These are phyloP conservation scores for Antheraea assamensis DNA, from an alignment of 2,888 invertebrate species.

Conservation along the genomic window DNA sequence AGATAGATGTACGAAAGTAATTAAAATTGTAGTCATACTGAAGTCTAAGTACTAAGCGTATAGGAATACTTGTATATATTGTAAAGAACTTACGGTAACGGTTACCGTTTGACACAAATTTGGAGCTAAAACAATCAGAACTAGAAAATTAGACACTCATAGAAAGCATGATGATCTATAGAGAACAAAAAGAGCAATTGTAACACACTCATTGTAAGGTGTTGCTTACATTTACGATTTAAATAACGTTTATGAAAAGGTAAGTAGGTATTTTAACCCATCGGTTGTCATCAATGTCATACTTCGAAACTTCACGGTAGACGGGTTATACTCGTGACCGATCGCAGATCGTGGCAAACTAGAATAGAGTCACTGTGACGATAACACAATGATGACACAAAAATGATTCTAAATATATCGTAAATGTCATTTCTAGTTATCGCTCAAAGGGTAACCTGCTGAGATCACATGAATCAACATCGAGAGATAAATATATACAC, in stretches of 20 bases:
- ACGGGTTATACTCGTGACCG: too few relatives aligned
- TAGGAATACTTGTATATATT: neutral
- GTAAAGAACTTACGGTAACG: neutral
- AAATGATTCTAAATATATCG: too few relatives aligned
- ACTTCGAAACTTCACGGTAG: too few relatives aligned
- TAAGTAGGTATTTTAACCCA: neutral
- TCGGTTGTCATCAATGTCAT: too few relatives aligned
- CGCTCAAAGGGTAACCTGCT: too few relatives aligned
- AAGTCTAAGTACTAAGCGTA: neutral
- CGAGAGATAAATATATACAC: too few relatives aligned
- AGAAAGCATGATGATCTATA: neutral
- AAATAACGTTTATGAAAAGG: neutral
- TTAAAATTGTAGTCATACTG: slow-evolving; percentile 2
- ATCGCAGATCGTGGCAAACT: too few relatives aligned
- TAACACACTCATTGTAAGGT: neutral
- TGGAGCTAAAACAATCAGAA: neutral
- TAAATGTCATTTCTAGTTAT: too few relatives aligned
- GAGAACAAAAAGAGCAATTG: neutral
- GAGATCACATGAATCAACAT: too few relatives aligned
- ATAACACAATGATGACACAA: too few relatives aligned
- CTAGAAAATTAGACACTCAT: neutral
- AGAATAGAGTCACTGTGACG: too few relatives aligned
- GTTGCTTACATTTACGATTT: neutral
- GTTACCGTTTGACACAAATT: neutral
- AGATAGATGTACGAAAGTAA: neutral